Conservation (phyloP, 2,888 invertebrate genomes). For the Miltochrista miniata region DNA sequence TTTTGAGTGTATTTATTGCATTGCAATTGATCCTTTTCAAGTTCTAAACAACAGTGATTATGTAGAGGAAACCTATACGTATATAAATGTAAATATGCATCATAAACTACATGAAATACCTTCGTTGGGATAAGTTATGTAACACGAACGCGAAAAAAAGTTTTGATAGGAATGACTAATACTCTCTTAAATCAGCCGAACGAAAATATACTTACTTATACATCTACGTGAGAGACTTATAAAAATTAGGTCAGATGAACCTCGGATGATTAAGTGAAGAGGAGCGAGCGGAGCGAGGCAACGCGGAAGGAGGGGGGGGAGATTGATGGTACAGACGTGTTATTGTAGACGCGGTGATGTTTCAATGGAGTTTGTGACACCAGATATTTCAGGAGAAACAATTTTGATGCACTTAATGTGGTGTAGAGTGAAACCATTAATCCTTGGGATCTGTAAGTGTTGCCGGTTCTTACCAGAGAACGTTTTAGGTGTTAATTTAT, state of each 20-base stretch:
- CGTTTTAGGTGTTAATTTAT: not conserved
- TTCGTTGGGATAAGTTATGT: not conserved
- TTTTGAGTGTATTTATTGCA: no score
- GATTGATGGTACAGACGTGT: conserved; percentile 35
- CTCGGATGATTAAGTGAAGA: conserved; percentile 35
- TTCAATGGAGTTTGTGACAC: conserved; percentile 12
- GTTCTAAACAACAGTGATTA: no score
- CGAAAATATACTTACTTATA: conserved; percentile 16
- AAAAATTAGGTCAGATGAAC: conserved; percentile 37
- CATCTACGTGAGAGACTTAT: conserved; percentile 14
- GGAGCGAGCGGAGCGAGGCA: conserved; percentile 14
- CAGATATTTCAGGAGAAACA: conserved; percentile 3
- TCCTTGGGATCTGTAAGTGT: not conserved
- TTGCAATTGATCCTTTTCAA: no score
- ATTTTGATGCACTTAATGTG: conserved; percentile 10
- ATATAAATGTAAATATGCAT: no score
- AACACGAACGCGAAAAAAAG: not conserved
- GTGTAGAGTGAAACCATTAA: conserved; percentile 2
- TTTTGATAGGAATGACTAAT: not conserved
- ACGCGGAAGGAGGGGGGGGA: conserved; percentile 15
- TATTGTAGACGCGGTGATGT: conserved; percentile 19
- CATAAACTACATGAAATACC: not conserved
- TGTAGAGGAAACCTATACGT: no score
- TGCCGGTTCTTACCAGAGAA: not conserved
- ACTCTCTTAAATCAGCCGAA: conserved; percentile 5